Percentiles rank a stretch among this genome's conserved stretches.
phyloP scores from a whole-genome alignment of 1,140 invertebrate species.

The Diuraphis noxia region DNA sequence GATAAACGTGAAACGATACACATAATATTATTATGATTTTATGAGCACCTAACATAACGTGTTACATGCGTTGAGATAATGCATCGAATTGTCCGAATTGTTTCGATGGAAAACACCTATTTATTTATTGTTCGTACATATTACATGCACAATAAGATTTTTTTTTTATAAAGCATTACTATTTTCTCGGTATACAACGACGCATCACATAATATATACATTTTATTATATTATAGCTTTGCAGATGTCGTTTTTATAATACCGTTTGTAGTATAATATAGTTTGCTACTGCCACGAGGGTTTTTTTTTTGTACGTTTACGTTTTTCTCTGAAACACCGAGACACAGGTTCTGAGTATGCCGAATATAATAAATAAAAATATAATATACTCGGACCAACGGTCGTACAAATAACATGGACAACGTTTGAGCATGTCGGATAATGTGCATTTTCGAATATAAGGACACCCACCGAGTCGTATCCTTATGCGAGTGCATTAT shows the following conservation, averaged over 20 bases:
- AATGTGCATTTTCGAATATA: not conserved
- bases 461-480: not conserved
- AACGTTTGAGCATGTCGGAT: not conserved
- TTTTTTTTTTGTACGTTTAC: not conserved
- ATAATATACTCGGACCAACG: not conserved
- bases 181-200: not conserved
- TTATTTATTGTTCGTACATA: no score
- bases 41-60: no score
- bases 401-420: not conserved
- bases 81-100: no score
- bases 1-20: no score
- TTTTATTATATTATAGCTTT: not conserved
- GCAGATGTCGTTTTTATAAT: not conserved
- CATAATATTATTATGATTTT: no score
- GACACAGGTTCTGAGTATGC: not conserved
- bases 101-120: no score
- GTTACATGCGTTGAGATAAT: no score
- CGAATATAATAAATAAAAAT: not conserved
- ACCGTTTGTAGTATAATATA: not conserved
- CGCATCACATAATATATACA: no score
- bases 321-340: not conserved
- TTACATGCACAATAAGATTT: no score
- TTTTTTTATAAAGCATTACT: not conserved
- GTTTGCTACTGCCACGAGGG: not conserved
- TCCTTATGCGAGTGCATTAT: not conserved